phyloP scores from a whole-genome alignment of 2,797 vertebrate genomes.

The Uromys caudimaculatus region DNA sequence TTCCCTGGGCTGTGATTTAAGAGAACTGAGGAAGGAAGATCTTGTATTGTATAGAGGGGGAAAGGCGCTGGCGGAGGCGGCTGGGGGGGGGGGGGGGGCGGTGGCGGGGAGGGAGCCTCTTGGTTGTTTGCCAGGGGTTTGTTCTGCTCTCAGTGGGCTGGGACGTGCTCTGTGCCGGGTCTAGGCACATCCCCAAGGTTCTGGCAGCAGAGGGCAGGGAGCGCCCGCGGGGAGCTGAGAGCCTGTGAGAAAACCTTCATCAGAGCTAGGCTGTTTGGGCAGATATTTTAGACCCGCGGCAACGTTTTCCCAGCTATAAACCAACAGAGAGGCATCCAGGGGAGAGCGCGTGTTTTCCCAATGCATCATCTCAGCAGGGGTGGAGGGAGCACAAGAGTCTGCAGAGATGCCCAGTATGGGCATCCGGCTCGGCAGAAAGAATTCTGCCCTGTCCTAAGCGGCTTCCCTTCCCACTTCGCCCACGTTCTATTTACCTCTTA shows the following conservation, averaged over 20 bases:
- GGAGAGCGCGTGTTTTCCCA: slow-evolving; percentile 42
- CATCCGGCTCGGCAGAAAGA: neutral
- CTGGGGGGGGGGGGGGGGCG: slow-evolving; percentile 89
- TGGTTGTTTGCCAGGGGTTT: slow-evolving; percentile 86
- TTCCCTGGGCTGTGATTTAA: slow-evolving; percentile 83
- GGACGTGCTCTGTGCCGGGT: slow-evolving; percentile 80
- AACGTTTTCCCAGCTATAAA: slow-evolving; percentile 66
- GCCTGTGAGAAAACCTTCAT: slow-evolving; percentile 15
- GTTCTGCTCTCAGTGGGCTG: slow-evolving; percentile 81
- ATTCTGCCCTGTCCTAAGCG: neutral
- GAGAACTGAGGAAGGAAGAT: slow-evolving; percentile 87
- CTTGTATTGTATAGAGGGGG: slow-evolving; percentile 75
- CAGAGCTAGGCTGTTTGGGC: slow-evolving; percentile 1
- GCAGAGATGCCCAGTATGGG: slow-evolving; percentile 46
- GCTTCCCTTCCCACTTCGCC: neutral
- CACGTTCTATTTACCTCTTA: neutral
- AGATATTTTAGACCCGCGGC: slow-evolving; percentile 71
- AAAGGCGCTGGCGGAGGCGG: slow-evolving; percentile 84
- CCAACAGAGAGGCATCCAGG: slow-evolving; percentile 22
- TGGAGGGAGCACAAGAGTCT: neutral
- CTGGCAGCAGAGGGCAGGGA: slow-evolving; percentile 75
- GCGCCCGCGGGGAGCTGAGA: slow-evolving; percentile 21
- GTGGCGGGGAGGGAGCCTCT: slow-evolving; percentile 81
- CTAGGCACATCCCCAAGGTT: slow-evolving; percentile 80
- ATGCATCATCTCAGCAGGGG: slow-evolving; percentile 57